Evolutionary conservation across 2,888 invertebrate genomes (phyloP), one percentile per base, ranked within the genome.

Genomic region (Penaeus monodon): DNA sequence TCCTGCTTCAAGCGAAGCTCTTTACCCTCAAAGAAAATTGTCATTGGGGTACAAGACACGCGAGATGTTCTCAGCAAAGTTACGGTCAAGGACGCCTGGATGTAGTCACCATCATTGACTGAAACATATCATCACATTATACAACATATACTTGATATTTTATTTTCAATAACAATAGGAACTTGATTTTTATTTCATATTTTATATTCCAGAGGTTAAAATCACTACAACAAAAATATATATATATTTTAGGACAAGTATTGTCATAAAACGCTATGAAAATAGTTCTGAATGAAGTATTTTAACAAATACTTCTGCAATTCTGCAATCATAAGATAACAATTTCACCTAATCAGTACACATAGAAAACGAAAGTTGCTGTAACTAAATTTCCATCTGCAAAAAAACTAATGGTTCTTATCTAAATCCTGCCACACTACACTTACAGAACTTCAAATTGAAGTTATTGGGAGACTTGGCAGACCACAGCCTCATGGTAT

Each of bases 41-140:
- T 99, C 99, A 92, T 99, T 99, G 89, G 99, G 99, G 92, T 99
- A 99, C 49, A 99, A 94, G 1, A 99, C 99, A 91, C 99, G 94
- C 0, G 98, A 95, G 91, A 99, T 99, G 92, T 99, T 99, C 93
- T 99, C 99, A 1, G 99, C 99, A 90, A 97, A 94, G 93, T 99
- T 99, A 91, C 99, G 95, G 93, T 99, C 99, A 91, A 99, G 94
- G 20, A 99, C 99, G 99, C 99, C 93, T 99, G 97, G 92, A 99
- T 98, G 93, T 99, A 99, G 92, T 99, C 99, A 91, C 99, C 99
- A 92, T 98, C 97, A 93, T 99, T 99, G 93, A 99, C 98, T 98
- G 91, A 78, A 38, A 57, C 10, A 78, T 10, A 49, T 22, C 14
- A n/a, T n/a, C n/a, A 22, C 3, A 22, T 70, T 1, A 29, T 70